These are phyloP conservation scores for Capromys pilorides DNA, from an alignment of 2,797 vertebrate species.

Conservation along the genomic window DNA sequence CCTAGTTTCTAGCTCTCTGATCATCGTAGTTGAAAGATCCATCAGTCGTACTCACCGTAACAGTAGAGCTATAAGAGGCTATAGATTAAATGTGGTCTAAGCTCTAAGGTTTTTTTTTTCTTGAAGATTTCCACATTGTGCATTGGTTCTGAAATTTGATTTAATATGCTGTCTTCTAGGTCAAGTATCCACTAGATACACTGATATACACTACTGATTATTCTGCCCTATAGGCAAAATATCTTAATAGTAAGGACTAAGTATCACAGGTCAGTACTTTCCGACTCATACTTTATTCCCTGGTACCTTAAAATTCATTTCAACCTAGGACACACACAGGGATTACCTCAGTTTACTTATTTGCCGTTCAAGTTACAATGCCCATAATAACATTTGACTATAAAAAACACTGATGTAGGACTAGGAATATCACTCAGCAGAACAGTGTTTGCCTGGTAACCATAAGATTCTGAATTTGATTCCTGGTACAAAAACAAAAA, in stretches of 20 bases:
- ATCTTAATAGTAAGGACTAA: background rate
- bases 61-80: too few species aligned
- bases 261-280: constrained; percentile 8
- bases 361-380: background rate
- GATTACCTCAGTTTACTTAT: background rate
- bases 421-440: too few species aligned
- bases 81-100: background rate
- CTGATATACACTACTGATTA: background rate
- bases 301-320: background rate
- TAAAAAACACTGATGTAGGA: background rate
- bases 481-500: too few species aligned
- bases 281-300: background rate
- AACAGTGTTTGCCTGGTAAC: too few species aligned
- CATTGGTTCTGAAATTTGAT: background rate
- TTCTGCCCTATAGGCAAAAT: background rate
- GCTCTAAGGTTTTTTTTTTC: background rate
- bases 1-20: background rate
- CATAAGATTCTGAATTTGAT: too few species aligned
- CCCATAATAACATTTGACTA: background rate
- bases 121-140: background rate
- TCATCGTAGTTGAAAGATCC: background rate
- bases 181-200: background rate
- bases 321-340: background rate
- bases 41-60: background rate
- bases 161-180: background rate